Conservation (phyloP, 2,113 vertebrate species). For the Donacobius atricapilla region DNA sequence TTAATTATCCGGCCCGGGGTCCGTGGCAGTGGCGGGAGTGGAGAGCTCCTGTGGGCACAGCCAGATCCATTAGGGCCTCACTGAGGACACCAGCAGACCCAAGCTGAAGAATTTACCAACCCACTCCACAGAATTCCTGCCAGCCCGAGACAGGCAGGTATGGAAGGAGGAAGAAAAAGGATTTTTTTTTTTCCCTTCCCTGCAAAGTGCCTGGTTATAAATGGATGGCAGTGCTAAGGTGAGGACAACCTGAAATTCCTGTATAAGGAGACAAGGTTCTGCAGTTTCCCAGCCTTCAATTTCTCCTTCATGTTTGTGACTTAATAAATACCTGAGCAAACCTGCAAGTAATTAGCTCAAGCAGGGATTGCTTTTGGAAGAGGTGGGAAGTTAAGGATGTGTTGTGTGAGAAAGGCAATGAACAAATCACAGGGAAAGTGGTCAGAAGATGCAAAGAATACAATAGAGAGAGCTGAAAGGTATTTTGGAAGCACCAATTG, state of each 20-base stretch:
- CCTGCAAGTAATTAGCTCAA: background rate
- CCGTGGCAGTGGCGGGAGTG: constrained; percentile 12
- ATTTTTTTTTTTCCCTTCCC: background rate
- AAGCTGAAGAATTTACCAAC: constrained; percentile 18
- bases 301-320: background rate
- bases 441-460: background rate
- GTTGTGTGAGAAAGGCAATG: background rate
- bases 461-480: background rate
- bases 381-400: background rate
- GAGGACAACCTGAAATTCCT: constrained; percentile 9
- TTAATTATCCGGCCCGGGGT: constrained; percentile 43
- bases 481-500: background rate
- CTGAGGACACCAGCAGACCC: background rate
- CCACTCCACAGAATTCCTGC: constrained; percentile 3
- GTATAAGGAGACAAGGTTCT: background rate
- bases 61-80: constrained; percentile 53
- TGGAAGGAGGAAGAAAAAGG: background rate
- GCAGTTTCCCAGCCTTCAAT: background rate
- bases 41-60: constrained; percentile 33
- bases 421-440: background rate
- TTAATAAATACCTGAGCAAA: background rate
- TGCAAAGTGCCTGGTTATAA: constrained; percentile 40
- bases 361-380: background rate
- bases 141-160: background rate
- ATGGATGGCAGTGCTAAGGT: background rate